These are phyloP conservation scores for Bombyx mandarina DNA, from an alignment of 1,140 invertebrate genomes.

Conservation along the genomic window DNA sequence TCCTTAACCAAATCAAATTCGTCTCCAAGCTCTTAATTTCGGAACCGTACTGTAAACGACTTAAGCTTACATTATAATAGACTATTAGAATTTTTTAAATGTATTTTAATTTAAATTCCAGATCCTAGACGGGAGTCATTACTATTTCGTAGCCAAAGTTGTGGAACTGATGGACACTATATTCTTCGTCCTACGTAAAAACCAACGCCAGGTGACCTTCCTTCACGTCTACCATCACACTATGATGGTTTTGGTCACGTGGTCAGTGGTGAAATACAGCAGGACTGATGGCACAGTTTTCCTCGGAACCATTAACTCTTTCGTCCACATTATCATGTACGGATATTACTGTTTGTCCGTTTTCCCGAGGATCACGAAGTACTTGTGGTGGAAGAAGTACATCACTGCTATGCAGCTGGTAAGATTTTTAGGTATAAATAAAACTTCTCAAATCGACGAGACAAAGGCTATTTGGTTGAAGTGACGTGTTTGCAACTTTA, in stretches of 20 bases:
- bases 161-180: conserved; percentile 7
- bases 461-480: too few relatives aligned
- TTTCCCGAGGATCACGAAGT: conserved; percentile 81
- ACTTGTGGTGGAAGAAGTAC: conserved; percentile 93
- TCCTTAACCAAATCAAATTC: neutral
- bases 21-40: neutral
- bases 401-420: conserved; percentile 85
- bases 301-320: conserved; percentile 75
- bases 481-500: neutral
- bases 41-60: neutral
- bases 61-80: neutral
- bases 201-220: conserved; percentile 4
- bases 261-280: conserved; percentile 16
- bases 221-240: conserved; percentile 7
- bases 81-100: neutral
- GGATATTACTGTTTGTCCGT: conserved; percentile 85
- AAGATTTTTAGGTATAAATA: conserved; percentile 12
- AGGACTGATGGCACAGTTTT: conserved; percentile 66
- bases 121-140: conserved; percentile 1
- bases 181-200: conserved; percentile 7
- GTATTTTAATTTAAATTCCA: conserved; percentile 7
- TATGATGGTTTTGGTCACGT: conserved; percentile 1
- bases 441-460: neutral
- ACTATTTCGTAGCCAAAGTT: conserved; percentile 1
- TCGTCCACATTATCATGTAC: conserved; percentile 86